Conservation (phyloP, 2,797 vertebrate species). For the Pteronotus mesoamericanus region DNA sequence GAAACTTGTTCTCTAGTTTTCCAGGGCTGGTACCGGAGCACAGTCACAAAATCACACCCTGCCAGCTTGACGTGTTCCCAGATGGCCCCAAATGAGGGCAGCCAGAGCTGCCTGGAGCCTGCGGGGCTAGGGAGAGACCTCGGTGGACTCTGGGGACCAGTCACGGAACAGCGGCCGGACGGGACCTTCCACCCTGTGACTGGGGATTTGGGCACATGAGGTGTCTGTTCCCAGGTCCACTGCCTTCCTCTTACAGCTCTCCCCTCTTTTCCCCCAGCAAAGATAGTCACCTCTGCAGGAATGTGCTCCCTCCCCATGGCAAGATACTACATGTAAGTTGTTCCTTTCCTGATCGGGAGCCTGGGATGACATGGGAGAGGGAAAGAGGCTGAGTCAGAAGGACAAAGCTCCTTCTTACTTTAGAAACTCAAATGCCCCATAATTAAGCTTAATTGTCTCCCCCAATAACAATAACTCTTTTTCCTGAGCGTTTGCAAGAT, state of each 20-base stretch:
- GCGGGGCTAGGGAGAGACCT: neutral
- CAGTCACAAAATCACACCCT: neutral
- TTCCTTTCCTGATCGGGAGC: neutral
- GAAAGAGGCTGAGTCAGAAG: neutral
- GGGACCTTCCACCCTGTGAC: neutral
- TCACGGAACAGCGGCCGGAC: neutral
- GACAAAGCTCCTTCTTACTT: neutral
- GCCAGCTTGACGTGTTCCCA: neutral
- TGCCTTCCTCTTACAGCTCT: neutral
- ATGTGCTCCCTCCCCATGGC: slow-evolving; percentile 74
- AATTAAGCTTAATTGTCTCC: neutral
- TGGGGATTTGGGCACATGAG: neutral
- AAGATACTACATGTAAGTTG: slow-evolving; percentile 68
- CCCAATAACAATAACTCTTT: neutral
- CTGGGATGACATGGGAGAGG: neutral
- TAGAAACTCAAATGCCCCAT: neutral
- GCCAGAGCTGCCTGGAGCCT: neutral
- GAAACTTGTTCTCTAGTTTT: neutral
- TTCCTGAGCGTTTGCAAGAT: neutral
- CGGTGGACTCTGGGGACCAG: neutral
- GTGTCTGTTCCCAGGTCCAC: neutral
- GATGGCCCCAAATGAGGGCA: neutral
- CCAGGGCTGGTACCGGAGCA: neutral
- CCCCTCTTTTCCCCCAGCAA: neutral
- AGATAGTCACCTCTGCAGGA: neutral